These are phyloP conservation scores for Heteromormyrus szaboi DNA, from an alignment of 2,797 vertebrate species.

Conservation along the genomic window DNA sequence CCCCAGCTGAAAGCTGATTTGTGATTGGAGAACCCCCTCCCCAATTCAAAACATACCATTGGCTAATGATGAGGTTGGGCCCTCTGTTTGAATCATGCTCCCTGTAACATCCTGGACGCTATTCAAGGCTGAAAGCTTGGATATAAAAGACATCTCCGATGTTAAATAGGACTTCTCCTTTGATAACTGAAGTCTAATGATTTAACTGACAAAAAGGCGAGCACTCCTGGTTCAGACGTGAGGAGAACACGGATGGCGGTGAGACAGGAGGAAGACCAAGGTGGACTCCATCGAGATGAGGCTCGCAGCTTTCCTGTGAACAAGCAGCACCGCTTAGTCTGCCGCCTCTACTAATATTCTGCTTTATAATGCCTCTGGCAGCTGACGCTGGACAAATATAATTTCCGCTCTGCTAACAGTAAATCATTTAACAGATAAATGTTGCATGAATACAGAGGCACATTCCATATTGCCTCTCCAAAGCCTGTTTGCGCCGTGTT, in stretches of 20 bases:
- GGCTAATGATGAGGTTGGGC: neutral
- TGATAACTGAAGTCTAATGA: neutral
- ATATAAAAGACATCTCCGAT: neutral
- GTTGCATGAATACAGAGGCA: conserved; percentile 25
- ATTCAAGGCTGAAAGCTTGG: neutral
- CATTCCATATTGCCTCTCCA: conserved; percentile 22
- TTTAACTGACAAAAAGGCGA: neutral
- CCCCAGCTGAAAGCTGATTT: neutral
- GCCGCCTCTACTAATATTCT: neutral
- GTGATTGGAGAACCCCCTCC: neutral
- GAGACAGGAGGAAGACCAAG: neutral
- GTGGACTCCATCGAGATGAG: neutral
- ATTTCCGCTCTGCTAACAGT: conserved; percentile 30
- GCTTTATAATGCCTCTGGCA: neutral
- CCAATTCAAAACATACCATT: neutral
- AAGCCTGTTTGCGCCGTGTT: neutral
- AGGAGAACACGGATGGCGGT: neutral
- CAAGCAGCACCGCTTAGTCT: neutral
- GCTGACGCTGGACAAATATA: conserved; percentile 25
- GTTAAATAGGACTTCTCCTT: neutral
- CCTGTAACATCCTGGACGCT: neutral
- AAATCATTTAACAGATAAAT: conserved; percentile 39
- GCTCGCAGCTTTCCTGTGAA: neutral
- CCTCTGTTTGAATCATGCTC: neutral
- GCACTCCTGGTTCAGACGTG: neutral